Base-by-base conservation (phyloP, 2,797 vertebrate genomes). In the Labeo calbasu region DNA sequence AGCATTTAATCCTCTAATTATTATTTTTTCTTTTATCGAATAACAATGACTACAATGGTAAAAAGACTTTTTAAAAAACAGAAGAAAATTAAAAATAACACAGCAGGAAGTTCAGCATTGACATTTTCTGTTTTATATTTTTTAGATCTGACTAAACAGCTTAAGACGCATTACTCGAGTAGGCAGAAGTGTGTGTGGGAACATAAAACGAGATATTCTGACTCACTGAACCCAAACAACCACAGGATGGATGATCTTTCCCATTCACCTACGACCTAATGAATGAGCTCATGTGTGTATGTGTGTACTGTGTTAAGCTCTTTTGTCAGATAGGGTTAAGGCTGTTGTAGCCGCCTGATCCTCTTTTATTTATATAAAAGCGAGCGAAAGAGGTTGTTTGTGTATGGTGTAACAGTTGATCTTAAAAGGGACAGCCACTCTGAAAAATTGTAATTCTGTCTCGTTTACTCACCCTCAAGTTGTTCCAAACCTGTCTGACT, bases 1-100 rank as follows among this genome's bases (percentile, higher is more conserved):
- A 32, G 57, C 36, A 72, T 82, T 28, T 79, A 46, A 84, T 81
- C 78, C 46, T 81, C 83, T 68, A 79, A 75, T 82, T 66, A 57
- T 63, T 13, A 4, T 36, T n/a, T 65, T 2, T 14, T 48, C 14
- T 8, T 48, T 65, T 78, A 48, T 77, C 14, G 2, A 77, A 81
- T 61, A 28, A 59, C 81, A 70, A 61, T 72, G 55, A 78, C 63
- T 55, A 72, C 46, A 40, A 70, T 9, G 40, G 79, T n/a, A 66
- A 68, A 1, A 46, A 76, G 12, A 46, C 13, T 32, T 53, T 72
- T 40, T 50, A 7, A 69, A 68, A 73, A 21, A 61, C 15, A 70
- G 14, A 21, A 43, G 51, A 4, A 55, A 25, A 46, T 57, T 11
- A 7, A 57, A 1, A 63, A 63, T 51, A 10, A 50, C 7, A 36